Base-by-base conservation (phyloP, 2,888 invertebrate species). In the Platynereis dumerilii region DNA sequence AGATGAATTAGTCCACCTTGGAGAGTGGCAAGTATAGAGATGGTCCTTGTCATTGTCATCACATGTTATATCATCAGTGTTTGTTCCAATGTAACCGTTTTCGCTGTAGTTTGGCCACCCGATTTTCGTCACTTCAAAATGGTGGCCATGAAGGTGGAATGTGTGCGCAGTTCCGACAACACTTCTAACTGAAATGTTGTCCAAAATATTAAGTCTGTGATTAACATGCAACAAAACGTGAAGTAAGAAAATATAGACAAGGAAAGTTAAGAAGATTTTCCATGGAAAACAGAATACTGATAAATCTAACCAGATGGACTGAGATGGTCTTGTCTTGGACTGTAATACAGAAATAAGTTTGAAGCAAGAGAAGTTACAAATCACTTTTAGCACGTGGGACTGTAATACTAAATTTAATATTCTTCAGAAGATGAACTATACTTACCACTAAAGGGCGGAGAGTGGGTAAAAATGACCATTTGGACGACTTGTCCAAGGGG, bases 1-100 rank as follows among this genome's bases (percentile, higher is more conserved):
- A 20, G 44, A 42, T 5, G 27, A 20, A 54, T 66, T 52, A 1
- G 58, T 17, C 66, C 66, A 66, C 17, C 48, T 29, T n/a, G 63
- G 58, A 1, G 1, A 1, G 20, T 53, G 22, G 52, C 64, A 64
- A 1, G 48, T 59, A 27, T 1, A 76, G 73, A 10, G 66, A 68
- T n/a, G 60, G 12, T 34, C 34, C 12, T 34, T 34, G 34, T 34
- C 34, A 34, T 34, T 34, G 34, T 34, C 66, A n/a, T 55, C 53
- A 42, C 71, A 68, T 29, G 65, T 45, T 27, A 70, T 65, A 44
- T 70, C 68, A 34, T 7, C 34, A 34, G 34, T 34, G 34, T 34
- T 34, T 12, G 5, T 34, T 34, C 7, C 5, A 34, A 52, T 10
- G 52, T 52, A 20, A 3, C 24, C 52, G n/a, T 52, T 52, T 3